Percentiles rank a stretch among this genome's conserved stretches.
Conservation (phyloP, 1,140 invertebrate species). For the Lucilia sericata region DNA sequence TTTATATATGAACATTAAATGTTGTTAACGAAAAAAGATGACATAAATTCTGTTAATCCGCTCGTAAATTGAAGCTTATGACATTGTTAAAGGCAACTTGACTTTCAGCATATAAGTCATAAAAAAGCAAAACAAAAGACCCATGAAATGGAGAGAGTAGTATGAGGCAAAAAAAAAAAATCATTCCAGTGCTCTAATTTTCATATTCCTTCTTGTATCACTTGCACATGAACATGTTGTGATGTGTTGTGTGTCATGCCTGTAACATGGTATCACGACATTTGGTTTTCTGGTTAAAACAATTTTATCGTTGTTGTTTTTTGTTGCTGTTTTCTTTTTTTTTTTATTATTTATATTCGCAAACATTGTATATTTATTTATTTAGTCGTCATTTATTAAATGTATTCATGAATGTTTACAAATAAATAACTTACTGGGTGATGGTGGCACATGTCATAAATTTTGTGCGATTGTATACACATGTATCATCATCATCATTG, state of each 20-base stretch:
- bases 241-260: not conserved
- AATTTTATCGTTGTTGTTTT: not conserved
- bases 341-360: not conserved
- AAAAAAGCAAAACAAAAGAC: not conserved
- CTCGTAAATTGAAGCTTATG: slow-evolving; percentile 41
- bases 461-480: slow-evolving; percentile 13
- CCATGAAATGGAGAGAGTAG: not conserved
- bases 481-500: not conserved
- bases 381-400: slow-evolving; percentile 25
- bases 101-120: not conserved
- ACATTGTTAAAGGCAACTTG: slow-evolving; percentile 38
- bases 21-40: slow-evolving; percentile 35
- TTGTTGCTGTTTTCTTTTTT: not conserved
- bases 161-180: not conserved
- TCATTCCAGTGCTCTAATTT: not conserved
- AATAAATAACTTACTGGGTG: slow-evolving; percentile 31
- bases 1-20: slow-evolving; percentile 30
- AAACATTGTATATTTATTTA: slow-evolving; percentile 4
- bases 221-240: slow-evolving; percentile 1
- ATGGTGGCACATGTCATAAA: slow-evolving; percentile 27
- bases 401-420: slow-evolving; percentile 25
- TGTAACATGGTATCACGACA: not conserved
- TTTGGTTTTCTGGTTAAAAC: slow-evolving; percentile 4
- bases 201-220: not conserved
- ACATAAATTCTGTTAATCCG: slow-evolving; percentile 41